phyloP scores from a whole-genome alignment of 2,797 vertebrate species.

The Mico argentatus region DNA sequence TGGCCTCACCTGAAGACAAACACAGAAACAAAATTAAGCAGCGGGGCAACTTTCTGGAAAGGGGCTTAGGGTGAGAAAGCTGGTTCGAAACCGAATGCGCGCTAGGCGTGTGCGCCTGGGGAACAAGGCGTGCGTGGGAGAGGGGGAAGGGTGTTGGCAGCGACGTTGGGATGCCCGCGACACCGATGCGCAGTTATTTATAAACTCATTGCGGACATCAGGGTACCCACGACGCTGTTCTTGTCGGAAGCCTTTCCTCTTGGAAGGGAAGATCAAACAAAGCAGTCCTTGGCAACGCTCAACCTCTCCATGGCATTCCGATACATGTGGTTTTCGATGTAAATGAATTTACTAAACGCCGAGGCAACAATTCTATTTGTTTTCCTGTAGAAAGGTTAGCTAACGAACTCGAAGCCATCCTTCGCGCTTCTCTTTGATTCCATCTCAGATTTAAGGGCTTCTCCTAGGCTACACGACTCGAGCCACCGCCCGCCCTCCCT shows the following conservation, averaged over 20 bases:
- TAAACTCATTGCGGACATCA: background rate
- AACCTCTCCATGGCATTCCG: background rate
- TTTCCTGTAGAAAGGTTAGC: conserved; percentile 35
- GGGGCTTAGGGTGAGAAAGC: background rate
- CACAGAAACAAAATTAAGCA: background rate
- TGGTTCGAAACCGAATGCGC: fast-evolving
- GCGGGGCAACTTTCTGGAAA: background rate
- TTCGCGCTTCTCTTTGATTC: conserved; percentile 3
- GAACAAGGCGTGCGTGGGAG: background rate
- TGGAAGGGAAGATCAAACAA: background rate
- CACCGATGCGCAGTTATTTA: background rate
- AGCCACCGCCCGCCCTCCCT: background rate
- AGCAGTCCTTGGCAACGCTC: background rate
- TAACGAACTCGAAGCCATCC: background rate
- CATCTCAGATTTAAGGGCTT: conserved; percentile 23
- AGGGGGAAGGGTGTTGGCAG: background rate
- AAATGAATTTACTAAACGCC: conserved; percentile 6
- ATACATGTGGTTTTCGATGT: background rate
- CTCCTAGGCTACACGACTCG: fast-evolving
- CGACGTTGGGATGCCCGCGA: background rate
- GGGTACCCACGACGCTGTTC: background rate
- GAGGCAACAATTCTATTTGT: background rate
- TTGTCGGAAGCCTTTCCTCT: background rate
- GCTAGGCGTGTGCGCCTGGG: fast-evolving
- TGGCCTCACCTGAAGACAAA: background rate